These are phyloP conservation scores for Taphrorychus bicolor DNA, from an alignment of 2,888 invertebrate species.

Conservation along the genomic window DNA sequence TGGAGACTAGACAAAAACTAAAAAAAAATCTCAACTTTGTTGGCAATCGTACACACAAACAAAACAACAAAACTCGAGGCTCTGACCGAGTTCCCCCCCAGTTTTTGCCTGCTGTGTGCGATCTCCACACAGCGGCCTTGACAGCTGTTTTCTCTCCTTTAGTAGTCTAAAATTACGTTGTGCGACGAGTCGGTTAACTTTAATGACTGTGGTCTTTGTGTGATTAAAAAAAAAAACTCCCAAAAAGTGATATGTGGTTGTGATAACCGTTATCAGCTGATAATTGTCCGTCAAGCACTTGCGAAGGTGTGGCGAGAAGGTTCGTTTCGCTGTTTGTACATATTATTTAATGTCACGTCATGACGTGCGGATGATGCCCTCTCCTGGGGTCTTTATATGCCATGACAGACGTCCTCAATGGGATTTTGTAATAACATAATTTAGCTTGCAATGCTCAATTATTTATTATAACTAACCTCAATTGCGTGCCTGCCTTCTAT, in stretches of 20 bases:
- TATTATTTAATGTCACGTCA: slow-evolving; percentile 1
- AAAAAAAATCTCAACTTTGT: background rate
- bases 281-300: background rate
- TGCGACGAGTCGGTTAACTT: slow-evolving; percentile 9
- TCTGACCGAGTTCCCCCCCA: slow-evolving; percentile 15
- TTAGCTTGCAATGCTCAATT: no score
- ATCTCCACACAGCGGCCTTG: slow-evolving; percentile 28
- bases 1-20: background rate
- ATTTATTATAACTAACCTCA: no score
- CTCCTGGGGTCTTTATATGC: background rate
- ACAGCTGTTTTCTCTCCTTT: slow-evolving; percentile 32
- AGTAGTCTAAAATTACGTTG: slow-evolving; percentile 27
- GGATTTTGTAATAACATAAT: background rate
- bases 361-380: background rate
- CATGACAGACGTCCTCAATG: slow-evolving; percentile 1
- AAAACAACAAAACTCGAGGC: background rate
- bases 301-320: background rate
- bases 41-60: background rate
- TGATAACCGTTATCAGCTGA: slow-evolving; percentile 4
- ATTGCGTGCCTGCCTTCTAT: no score
- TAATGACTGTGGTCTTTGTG: no score
- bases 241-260: slow-evolving; percentile 17
- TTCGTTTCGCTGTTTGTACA: background rate
- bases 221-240: no score
- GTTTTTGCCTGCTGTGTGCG: slow-evolving; percentile 6